phyloP scores from a whole-genome alignment of 92 coral and sea anemone genomes.

The Meandrina meandrites region DNA sequence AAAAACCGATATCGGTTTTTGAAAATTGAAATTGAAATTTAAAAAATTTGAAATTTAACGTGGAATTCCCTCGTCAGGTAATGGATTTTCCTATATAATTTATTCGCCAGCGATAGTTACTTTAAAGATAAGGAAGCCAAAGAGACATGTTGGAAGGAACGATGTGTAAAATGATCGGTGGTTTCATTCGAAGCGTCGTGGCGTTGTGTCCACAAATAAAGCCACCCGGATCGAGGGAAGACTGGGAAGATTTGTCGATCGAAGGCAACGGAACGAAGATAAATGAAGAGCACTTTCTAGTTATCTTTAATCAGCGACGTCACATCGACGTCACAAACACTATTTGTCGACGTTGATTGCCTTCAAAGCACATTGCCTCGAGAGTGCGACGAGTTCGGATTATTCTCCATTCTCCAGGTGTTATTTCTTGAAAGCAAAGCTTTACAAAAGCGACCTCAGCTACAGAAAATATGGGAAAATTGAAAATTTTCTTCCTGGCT shows the following conservation, averaged over 20 bases:
- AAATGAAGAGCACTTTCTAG: not conserved
- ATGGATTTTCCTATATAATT: no score
- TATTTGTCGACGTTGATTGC: not conserved
- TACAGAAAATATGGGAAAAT: constrained; percentile 11
- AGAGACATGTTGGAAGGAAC: no score
- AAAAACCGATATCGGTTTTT: no score
- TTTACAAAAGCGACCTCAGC: not conserved
- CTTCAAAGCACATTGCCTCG: not conserved
- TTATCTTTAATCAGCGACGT: constrained; percentile 2
- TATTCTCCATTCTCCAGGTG: not conserved
- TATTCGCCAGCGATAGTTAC: no score
- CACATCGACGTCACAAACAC: not conserved
- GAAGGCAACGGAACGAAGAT: no score
- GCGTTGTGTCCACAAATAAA: no score
- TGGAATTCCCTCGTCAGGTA: no score
- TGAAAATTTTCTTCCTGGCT: not conserved
- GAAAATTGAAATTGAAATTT: no score
- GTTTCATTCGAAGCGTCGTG: no score
- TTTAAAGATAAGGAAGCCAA: no score
- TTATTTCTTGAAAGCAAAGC: not conserved
- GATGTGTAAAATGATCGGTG: no score
- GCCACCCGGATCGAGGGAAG: not conserved
- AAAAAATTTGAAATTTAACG: no score
- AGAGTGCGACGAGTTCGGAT: not conserved
- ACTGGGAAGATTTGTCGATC: not conserved